Evolutionary conservation across 2,888 invertebrate species (phyloP), one percentile per base, ranked within the genome.

Genomic region (Trachelus stipa): DNA sequence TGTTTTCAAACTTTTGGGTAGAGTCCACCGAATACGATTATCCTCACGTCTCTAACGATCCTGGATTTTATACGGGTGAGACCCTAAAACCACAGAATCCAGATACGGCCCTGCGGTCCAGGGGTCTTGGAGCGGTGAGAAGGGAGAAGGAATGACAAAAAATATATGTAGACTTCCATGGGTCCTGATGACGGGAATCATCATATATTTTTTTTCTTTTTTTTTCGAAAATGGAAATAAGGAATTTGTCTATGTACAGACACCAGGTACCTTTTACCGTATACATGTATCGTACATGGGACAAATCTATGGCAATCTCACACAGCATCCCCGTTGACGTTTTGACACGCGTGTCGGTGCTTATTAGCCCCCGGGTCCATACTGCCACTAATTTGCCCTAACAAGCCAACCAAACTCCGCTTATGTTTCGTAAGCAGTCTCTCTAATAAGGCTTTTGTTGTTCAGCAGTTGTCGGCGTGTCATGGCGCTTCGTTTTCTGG

Each of bases 381-480:
- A 81, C 79, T 81, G 77, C 80, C 80, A 82, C 83, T 87, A 88
- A 88, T 87, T 88, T 83, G 83, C 83, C 85, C 84, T 87, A 88
- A 88, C 86, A 86, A 88, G 85, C 83, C 74, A 73, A 73, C 75
- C 76, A 73, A 77, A 74, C 83, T 81, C 77, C 81, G 79, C 84
- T 81, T 82, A 83, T 81, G 82, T 83, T 83, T 85, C 82, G 82
- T 81, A 81, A 85, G 82, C 79, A 82, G 83, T 40, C 71, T 79
- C 81, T 81, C 83, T 84, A 85, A 85, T 84, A 84, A 85, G 82
- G 79, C 79, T 82, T 83, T 83, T 83, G 83, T 84, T 80, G 81
- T 81, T 30, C 12, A 12, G 69, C 69, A 30, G 30, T 69, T 69
- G 69, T 69, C 69, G 69, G 69, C 69, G 30, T 69, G 69, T 69